Percentiles rank a stretch among this genome's conserved stretches.
These are phyloP conservation scores for Belgica antarctica DNA, from an alignment of 2,888 invertebrate genomes.

Conservation along the genomic window DNA sequence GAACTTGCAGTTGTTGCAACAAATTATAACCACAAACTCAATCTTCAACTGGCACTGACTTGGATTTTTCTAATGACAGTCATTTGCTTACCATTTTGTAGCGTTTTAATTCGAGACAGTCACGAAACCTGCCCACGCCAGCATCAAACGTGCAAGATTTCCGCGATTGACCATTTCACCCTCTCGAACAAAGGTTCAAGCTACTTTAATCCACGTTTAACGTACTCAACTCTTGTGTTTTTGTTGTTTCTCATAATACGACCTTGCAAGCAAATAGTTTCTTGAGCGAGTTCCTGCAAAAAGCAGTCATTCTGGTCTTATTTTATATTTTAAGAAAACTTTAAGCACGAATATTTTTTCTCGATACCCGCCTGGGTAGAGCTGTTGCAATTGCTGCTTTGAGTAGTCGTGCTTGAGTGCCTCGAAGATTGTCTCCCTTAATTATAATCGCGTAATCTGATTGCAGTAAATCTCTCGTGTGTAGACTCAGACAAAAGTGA, in stretches of 20 bases:
- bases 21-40: too few relatives aligned
- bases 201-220: background rate
- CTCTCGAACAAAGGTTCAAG: too few relatives aligned
- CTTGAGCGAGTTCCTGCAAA: slow-evolving; percentile 40
- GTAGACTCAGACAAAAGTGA: background rate
- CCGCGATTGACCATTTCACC: too few relatives aligned
- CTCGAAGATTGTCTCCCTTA: slow-evolving; percentile 10
- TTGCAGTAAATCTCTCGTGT: background rate
- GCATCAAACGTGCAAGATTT: too few relatives aligned
- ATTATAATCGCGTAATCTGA: slow-evolving; percentile 3
- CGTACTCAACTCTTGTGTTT: background rate
- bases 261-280: slow-evolving; percentile 34
- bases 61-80: too few relatives aligned
- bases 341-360: slow-evolving; percentile 14
- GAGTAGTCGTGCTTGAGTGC: background rate
- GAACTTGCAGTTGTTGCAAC: too few relatives aligned
- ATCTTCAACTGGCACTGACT: too few relatives aligned
- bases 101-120: too few relatives aligned
- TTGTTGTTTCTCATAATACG: slow-evolving; percentile 10
- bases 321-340: background rate
- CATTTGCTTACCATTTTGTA: too few relatives aligned
- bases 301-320: slow-evolving; percentile 43
- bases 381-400: background rate
- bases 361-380: background rate
- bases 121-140: too few relatives aligned